Percentiles rank a stretch among this genome's conserved stretches.
phyloP scores from a whole-genome alignment of 2,113 vertebrate species.

The Pipra filicauda region DNA sequence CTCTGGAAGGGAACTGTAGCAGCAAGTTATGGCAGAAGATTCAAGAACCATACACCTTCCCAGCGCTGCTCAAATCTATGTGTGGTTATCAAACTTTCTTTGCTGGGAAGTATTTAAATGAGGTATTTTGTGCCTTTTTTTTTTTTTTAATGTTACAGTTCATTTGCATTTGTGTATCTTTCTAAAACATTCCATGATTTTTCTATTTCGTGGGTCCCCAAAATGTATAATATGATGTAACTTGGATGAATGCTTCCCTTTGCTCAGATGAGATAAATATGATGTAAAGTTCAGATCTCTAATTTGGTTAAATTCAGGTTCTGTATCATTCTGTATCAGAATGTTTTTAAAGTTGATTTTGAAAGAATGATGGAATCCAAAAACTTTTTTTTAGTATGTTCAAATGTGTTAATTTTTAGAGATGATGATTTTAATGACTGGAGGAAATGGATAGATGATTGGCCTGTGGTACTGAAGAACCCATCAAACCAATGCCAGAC shows the following conservation, averaged over 20 bases:
- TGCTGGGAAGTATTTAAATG: conserved; percentile 96
- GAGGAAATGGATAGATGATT: neutral
- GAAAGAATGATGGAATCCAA: neutral
- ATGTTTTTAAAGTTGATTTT: neutral
- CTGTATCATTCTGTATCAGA: neutral
- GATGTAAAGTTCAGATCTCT: neutral
- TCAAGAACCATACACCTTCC: conserved; percentile 87
- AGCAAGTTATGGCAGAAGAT: conserved; percentile 95
- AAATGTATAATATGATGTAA: neutral
- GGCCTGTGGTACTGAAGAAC: neutral
- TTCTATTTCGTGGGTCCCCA: neutral
- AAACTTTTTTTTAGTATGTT: neutral
- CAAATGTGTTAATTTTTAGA: neutral
- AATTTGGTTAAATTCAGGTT: neutral
- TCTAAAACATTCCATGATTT: neutral
- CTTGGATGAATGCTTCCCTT: neutral
- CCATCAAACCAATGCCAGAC: neutral
- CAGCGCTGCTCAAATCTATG: conserved; percentile 78
- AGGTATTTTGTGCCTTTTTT: conserved; percentile 72
- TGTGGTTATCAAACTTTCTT: conserved; percentile 94
- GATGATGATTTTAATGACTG: neutral
- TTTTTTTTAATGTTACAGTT: neutral
- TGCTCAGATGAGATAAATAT: neutral
- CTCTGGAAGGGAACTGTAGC: conserved; percentile 95
- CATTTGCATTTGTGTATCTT: neutral